These are phyloP conservation scores for Delichon dasypus DNA, from an alignment of 2,797 vertebrate genomes.

Conservation along the genomic window DNA sequence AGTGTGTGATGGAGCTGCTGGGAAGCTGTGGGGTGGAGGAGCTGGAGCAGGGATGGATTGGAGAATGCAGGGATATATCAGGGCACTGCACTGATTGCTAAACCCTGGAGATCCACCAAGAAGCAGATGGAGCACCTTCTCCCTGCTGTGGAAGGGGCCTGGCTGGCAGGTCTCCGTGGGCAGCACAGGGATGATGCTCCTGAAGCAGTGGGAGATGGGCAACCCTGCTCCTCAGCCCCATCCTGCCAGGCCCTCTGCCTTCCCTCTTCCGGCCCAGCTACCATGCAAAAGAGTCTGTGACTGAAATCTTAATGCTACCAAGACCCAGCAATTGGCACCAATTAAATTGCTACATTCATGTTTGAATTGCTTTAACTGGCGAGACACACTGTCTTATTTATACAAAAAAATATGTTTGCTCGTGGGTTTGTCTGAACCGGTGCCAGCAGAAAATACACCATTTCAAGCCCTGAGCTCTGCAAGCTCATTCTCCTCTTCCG, in stretches of 20 bases:
- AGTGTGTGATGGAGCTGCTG: background rate
- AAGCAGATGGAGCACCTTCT: background rate
- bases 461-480: slow-evolving; percentile 19
- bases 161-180: background rate
- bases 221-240: background rate
- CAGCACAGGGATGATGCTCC: background rate
- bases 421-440: slow-evolving; percentile 71
- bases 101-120: background rate
- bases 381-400: slow-evolving; percentile 79
- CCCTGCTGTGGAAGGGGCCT: background rate
- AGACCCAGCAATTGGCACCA: slow-evolving; percentile 73
- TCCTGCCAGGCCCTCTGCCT: background rate
- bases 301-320: slow-evolving; percentile 72
- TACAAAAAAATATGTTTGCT: slow-evolving; percentile 77
- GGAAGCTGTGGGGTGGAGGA: background rate
- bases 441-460: slow-evolving; percentile 67
- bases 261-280: background rate
- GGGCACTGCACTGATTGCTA: background rate
- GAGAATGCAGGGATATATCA: background rate
- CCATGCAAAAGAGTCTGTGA: slow-evolving; percentile 41
- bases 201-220: background rate
- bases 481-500: background rate
- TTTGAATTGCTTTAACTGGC: slow-evolving; percentile 78
- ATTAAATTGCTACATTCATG: slow-evolving; percentile 79
- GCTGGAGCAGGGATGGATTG: background rate